Evolutionary conservation across 2,113 vertebrate species (phyloP).

Genomic region (Paraplagusia blochii): DNA sequence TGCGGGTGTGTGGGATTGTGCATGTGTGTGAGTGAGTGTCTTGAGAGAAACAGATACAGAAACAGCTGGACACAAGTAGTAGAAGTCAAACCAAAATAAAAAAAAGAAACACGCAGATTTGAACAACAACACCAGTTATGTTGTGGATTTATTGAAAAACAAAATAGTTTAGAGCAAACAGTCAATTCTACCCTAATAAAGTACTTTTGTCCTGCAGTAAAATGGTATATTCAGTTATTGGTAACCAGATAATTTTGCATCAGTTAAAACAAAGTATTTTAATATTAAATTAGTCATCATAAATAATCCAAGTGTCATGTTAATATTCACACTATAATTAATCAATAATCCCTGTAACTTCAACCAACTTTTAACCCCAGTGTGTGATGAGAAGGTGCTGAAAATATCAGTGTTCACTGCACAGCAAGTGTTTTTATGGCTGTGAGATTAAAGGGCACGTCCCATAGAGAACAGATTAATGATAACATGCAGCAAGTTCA

Average conservation of each 20-base stretch:
- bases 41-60: constrained; percentile 21
- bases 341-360: too few species aligned
- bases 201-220: neutral
- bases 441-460: constrained; percentile 55
- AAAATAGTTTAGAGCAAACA: constrained; percentile 2
- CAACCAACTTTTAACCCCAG: too few species aligned
- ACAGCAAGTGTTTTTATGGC: constrained; percentile 62
- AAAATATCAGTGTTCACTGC: constrained; percentile 13
- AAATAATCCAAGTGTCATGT: too few species aligned
- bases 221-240: constrained; percentile 3
- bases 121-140: constrained; percentile 15
- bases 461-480: constrained; percentile 35
- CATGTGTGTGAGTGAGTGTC: constrained; percentile 37
- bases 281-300: too few species aligned
- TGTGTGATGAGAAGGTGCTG: too few species aligned
- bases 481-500: constrained; percentile 49
- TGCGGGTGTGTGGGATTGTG: constrained; percentile 39
- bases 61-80: constrained; percentile 29
- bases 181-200: too few species aligned
- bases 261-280: neutral
- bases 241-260: neutral
- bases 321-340: too few species aligned
- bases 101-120: too few species aligned
- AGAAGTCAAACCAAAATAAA: constrained; percentile 33
- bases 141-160: constrained; percentile 5